Evolutionary conservation across 2,113 vertebrate genomes (phyloP), one percentile per base, ranked within the genome.

Genomic region (Prochilodus magdalenae): DNA sequence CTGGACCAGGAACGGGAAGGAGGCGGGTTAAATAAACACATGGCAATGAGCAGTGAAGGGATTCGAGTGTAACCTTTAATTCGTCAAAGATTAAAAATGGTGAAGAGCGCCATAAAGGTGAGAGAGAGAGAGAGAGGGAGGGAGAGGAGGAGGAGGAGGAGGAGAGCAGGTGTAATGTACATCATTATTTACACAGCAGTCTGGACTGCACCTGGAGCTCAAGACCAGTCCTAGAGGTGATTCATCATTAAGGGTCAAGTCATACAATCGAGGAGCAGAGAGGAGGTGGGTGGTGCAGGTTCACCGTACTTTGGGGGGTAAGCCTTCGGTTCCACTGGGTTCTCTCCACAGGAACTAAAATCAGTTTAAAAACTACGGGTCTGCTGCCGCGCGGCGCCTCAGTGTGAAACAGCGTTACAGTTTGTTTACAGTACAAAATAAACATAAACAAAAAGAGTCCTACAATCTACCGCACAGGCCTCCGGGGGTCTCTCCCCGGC

Each of bases 251-350:
- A 95, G 96, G 96, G 96, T 93, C 96, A 97, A 97, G 97, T 96
- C 96, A 97, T 98, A 99, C 98, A 98, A 98, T 98, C 96, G 95
- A 98, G 96, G 97, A 96, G 95, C 95, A 94, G 93, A 97, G 97
- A 99, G 97, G 97, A 99, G 98, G 98, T 99, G 96, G 97, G 97
- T 98, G 97, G 98, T 98, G 97, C 98, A 97, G 96, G 96, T 97
- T 98, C 97, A 98, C 97, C 95, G 96, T 97, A 98, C 97, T 99
- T 98, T 98, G 96, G 96, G 96, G 97, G 96, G 95, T 96, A 96
- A 97, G 95, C 94, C 94, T 94, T 96, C 94, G 77, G 55, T 60
- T 93, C 88, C 95, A n/a, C n/a, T n/a, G n/a, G n/a, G n/a, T n/a
- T 95, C 95, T 94, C 80, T 96, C 94, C 93, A 97, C 95, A 92